phyloP scores from a whole-genome alignment of 2,888 invertebrate species.

The Cephonodes hylas region DNA sequence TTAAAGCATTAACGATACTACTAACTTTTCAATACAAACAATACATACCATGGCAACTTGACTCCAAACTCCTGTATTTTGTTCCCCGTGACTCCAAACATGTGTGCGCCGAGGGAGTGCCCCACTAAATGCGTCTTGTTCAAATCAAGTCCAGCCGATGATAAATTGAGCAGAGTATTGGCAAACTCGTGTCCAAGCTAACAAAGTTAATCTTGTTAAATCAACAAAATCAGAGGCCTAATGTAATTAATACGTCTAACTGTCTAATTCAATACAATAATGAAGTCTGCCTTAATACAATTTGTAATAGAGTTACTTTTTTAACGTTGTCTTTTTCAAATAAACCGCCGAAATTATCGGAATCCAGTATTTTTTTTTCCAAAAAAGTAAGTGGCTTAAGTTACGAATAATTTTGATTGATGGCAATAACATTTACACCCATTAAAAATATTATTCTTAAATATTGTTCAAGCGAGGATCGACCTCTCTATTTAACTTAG shows the following conservation, averaged over 20 bases:
- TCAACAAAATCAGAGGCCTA: conserved; percentile 10
- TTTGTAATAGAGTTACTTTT: not conserved
- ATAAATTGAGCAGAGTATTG: conserved; percentile 47
- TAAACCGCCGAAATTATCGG: too few species aligned
- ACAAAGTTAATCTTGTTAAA: conserved; percentile 14
- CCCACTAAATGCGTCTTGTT: conserved; percentile 62
- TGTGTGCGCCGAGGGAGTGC: conserved; percentile 70
- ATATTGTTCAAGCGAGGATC: too few species aligned
- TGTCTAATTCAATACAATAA: conserved; percentile 4
- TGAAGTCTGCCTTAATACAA: not conserved
- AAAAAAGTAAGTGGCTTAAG: too few species aligned
- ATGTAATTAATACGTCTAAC: not conserved
- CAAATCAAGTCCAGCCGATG: conserved; percentile 54
- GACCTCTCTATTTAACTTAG: too few species aligned
- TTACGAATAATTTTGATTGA: too few species aligned
- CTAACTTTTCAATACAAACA: not conserved
- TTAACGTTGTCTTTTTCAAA: not conserved
- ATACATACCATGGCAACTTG: conserved; percentile 53
- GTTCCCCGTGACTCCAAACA: conserved; percentile 67
- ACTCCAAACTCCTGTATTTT: conserved; percentile 45
- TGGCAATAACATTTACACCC: too few species aligned
- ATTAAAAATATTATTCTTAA: too few species aligned
- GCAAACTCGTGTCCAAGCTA: conserved; percentile 58
- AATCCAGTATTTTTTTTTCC: too few species aligned
- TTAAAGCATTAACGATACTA: too few species aligned